Percentiles rank a stretch among this genome's conserved stretches.
Evolutionary conservation across 1,140 invertebrate species (phyloP).

Genomic region (Latrodectus geometricus): DNA sequence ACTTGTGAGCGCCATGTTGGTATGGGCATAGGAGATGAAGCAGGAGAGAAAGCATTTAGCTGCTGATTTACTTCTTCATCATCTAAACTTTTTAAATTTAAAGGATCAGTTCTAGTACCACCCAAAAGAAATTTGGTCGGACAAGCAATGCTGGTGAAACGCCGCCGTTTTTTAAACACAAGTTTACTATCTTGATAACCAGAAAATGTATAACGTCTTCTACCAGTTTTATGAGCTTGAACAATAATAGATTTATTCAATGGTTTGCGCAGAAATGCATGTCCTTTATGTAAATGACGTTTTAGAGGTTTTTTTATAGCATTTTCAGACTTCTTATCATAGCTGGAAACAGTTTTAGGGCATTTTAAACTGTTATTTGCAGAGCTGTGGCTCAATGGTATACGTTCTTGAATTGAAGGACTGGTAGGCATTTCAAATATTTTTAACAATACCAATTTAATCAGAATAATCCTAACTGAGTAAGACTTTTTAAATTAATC

Average conservation of each 20-base stretch:
- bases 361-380: constrained; percentile 30
- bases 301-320: constrained; percentile 6
- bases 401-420: constrained; percentile 3
- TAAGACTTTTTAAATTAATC: neutral
- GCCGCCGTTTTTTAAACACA: constrained; percentile 45
- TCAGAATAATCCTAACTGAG: neutral
- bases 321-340: constrained; percentile 5
- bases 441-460: neutral
- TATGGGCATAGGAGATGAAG: constrained; percentile 88
- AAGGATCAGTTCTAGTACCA: constrained; percentile 93
- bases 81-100: constrained; percentile 92
- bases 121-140: constrained; percentile 94
- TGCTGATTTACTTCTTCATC: constrained; percentile 84
- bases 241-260: constrained; percentile 6
- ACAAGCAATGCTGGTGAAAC: constrained; percentile 73
- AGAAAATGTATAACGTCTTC: constrained; percentile 43
- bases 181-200: constrained; percentile 31
- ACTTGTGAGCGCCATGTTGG: constrained; percentile 85
- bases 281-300: neutral
- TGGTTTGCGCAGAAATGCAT: constrained; percentile 20
- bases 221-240: neutral
- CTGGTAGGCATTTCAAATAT: constrained; percentile 29
- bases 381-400: constrained; percentile 22
- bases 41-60: constrained; percentile 87
- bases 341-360: neutral